Evolutionary conservation across 2,888 invertebrate genomes (phyloP).

Genomic region (Dendrolimus pini): DNA sequence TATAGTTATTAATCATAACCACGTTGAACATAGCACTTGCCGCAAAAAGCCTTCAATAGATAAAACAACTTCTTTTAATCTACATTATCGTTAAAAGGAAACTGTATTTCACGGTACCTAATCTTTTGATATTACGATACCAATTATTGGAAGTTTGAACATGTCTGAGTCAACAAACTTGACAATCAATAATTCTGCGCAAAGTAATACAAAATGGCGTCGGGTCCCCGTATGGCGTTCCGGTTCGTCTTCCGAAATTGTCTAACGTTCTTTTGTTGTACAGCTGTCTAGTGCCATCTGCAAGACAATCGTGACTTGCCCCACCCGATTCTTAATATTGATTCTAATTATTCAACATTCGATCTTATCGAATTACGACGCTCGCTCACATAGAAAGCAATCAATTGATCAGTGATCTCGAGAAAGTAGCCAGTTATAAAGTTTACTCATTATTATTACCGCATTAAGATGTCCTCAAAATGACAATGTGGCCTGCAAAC

Average conservation of each 20-base stretch:
- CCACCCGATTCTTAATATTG: constrained; percentile 13
- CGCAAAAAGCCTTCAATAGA: no score
- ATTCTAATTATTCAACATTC: constrained; percentile 23
- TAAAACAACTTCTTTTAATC: no score
- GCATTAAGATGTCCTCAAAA: constrained; percentile 25
- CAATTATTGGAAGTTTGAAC: no score
- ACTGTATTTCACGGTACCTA: background rate
- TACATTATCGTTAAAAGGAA: background rate
- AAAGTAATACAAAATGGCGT: background rate
- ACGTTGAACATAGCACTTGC: no score
- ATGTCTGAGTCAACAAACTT: background rate
- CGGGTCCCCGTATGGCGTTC: background rate
- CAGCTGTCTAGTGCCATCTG: background rate
- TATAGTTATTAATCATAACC: no score
- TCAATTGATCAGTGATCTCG: constrained; percentile 8
- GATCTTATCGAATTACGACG: constrained; percentile 25
- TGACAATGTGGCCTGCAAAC: constrained; percentile 22
- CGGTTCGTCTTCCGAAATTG: constrained; percentile 1
- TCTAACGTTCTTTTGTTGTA: constrained; percentile 16
- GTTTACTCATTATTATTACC: background rate
- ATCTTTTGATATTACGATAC: no score
- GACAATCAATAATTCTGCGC: background rate
- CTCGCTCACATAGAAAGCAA: constrained; percentile 14
- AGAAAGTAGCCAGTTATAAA: background rate
- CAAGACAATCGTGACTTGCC: constrained; percentile 19